Evolutionary conservation across 2,113 vertebrate genomes (phyloP), one percentile per base, ranked within the genome.

Genomic region (Suncus etruscus): DNA sequence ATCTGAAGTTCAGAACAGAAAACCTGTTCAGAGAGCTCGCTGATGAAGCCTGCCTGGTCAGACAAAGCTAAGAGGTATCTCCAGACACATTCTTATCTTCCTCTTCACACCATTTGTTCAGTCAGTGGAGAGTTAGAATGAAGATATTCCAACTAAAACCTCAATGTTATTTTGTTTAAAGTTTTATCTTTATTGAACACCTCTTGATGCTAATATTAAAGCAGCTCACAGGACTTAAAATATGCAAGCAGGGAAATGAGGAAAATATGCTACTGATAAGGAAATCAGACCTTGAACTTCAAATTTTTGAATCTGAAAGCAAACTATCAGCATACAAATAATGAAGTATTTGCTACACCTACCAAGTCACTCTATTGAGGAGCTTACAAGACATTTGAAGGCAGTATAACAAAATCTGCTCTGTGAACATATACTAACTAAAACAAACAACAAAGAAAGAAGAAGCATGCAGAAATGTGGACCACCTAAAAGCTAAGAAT

Each of bases 401-500:
- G 31, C 54, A 74, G 25, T 61, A 27, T 68, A 85, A 5, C 81
- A 84, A 82, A 82, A 50, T 96, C 66, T 81, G 32, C 32, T 68
- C 50, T 45, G 27, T 81, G 63, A 76, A 76, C n/a, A 32, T 75
- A 31, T 20, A 39, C 54, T 65, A 3, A 68, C 24, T 45, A 80
- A 87, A 91, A 90, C 87, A 94, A 91, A 80, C 72, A 91, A 95
- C 82, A 90, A 94, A 92, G 91, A 47, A 73, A 63, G 65, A 11
- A 72, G 32, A 93, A 91, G 45, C 86, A 93, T 74, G 29, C 32
- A 73, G 82, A 88, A 75, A 87, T 83, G 7, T 81, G 25, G 72
- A 72, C 66, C 32, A 83, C 32, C 47, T 51, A 65, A 65, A 63
- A 83, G 82, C 74, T 68, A 32, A 82, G 82, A 92, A 84, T 76